Evolutionary conservation across 2,797 vertebrate species (phyloP).

Genomic region (Cuculus canorus): DNA sequence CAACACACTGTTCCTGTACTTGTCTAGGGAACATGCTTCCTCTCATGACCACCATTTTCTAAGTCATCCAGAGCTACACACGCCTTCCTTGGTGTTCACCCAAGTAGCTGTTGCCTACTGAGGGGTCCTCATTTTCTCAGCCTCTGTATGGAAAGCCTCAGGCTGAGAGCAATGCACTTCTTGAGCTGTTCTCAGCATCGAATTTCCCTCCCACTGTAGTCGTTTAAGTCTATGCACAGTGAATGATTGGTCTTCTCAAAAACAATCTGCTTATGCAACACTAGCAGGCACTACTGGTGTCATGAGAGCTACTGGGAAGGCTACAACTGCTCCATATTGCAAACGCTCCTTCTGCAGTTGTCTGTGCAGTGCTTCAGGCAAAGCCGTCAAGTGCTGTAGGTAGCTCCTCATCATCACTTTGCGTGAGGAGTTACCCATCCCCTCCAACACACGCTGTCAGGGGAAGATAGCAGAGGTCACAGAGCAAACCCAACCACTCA

Average conservation of each 20-base stretch:
- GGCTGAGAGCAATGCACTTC: not conserved
- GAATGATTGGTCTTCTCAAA: not conserved
- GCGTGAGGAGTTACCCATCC: not conserved
- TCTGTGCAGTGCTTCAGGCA: not conserved
- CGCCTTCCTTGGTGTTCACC: not conserved
- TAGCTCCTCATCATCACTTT: not conserved
- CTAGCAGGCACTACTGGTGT: not conserved
- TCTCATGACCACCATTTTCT: not conserved
- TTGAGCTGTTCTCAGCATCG: not conserved
- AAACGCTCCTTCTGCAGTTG: not conserved
- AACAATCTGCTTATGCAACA: not conserved
- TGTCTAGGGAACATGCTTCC: not conserved
- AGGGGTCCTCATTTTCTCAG: not conserved
- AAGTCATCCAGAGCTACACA: not conserved
- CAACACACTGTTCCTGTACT: not conserved
- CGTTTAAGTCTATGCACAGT: accelerated
- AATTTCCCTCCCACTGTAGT: accelerated
- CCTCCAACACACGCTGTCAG: accelerated
- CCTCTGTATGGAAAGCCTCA: not conserved
- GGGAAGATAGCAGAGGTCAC: not conserved
- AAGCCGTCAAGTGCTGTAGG: accelerated
- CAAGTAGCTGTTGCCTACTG: not conserved
- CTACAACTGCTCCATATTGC: accelerated
- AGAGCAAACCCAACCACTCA: not conserved
- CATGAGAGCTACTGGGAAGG: not conserved